Percentiles rank a stretch among this genome's conserved stretches.
These are phyloP conservation scores for Samia ricini DNA, from an alignment of 1,140 invertebrate genomes.

Conservation along the genomic window DNA sequence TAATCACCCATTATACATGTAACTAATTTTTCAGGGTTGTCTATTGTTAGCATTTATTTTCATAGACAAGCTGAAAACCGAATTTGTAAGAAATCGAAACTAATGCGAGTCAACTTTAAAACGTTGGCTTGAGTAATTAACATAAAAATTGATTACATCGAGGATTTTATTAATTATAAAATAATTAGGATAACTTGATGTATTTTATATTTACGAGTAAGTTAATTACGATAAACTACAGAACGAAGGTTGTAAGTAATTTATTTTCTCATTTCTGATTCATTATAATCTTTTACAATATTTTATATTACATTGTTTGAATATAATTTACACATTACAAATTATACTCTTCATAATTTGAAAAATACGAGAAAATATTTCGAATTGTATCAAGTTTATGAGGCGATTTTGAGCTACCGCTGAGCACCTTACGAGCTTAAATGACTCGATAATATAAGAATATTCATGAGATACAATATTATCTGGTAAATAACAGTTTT, in stretches of 20 bases:
- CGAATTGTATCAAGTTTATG: background rate
- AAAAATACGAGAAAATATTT: slow-evolving; percentile 1
- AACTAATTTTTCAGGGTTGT: too few relatives aligned
- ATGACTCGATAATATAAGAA: slow-evolving; percentile 36
- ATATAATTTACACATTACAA: background rate
- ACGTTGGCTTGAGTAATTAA: too few relatives aligned
- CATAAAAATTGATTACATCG: too few relatives aligned
- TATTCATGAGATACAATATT: background rate
- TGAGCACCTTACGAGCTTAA: slow-evolving; percentile 41
- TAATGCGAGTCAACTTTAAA: too few relatives aligned
- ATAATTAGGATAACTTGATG: too few relatives aligned
- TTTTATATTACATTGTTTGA: slow-evolving; percentile 6
- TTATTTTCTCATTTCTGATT: slow-evolving; percentile 5
- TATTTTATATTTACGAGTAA: too few relatives aligned
- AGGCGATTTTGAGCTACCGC: background rate
- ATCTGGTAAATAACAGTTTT: slow-evolving; percentile 28
- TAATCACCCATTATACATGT: too few relatives aligned
- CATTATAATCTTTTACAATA: slow-evolving; percentile 18
- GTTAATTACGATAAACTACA: background rate
- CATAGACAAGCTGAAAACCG: too few relatives aligned
- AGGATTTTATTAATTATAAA: too few relatives aligned
- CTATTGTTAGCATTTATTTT: too few relatives aligned
- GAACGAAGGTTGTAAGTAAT: background rate
- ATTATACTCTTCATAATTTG: background rate
- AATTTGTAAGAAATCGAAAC: too few relatives aligned